phyloP scores from a whole-genome alignment of 2,888 invertebrate genomes.

The Campoletis raptor region DNA sequence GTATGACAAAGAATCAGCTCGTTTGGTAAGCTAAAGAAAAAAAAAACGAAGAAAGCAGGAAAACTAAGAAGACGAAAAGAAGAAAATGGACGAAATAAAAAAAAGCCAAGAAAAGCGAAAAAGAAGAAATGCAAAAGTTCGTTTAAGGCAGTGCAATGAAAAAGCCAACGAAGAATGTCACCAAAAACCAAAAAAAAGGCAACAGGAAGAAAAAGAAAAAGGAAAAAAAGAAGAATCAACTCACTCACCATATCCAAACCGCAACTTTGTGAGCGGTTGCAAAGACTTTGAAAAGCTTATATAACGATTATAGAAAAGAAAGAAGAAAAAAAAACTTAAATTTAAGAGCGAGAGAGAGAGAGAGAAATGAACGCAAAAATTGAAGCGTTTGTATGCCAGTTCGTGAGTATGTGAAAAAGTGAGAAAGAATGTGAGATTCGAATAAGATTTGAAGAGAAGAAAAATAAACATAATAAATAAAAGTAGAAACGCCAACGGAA shows the following conservation, averaged over 20 bases:
- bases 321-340: slow-evolving; percentile 20
- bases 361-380: slow-evolving; percentile 45
- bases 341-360: slow-evolving; percentile 47
- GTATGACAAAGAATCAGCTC: slow-evolving; percentile 73
- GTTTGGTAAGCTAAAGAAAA: neutral
- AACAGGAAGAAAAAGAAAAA: slow-evolving; percentile 28
- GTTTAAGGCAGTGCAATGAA: slow-evolving; percentile 24
- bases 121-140: neutral
- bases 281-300: slow-evolving; percentile 66
- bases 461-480: slow-evolving; percentile 32
- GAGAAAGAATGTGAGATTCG: slow-evolving; percentile 36
- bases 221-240: slow-evolving; percentile 65
- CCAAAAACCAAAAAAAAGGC: slow-evolving; percentile 21
- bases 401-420: slow-evolving; percentile 17
- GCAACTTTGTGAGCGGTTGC: slow-evolving; percentile 68
- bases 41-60: neutral
- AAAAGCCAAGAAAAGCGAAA: slow-evolving; percentile 3
- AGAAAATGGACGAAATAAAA: no score
- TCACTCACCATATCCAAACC: slow-evolving; percentile 74
- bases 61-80: neutral
- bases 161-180: slow-evolving; percentile 1
- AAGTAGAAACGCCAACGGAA: slow-evolving; percentile 65
- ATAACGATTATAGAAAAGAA: slow-evolving; percentile 54
- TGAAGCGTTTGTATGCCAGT: slow-evolving; percentile 62
- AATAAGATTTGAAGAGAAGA: slow-evolving; percentile 25